Evolutionary conservation across 2,113 vertebrate genomes (phyloP).

Genomic region (Spheniscus mendiculus): DNA sequence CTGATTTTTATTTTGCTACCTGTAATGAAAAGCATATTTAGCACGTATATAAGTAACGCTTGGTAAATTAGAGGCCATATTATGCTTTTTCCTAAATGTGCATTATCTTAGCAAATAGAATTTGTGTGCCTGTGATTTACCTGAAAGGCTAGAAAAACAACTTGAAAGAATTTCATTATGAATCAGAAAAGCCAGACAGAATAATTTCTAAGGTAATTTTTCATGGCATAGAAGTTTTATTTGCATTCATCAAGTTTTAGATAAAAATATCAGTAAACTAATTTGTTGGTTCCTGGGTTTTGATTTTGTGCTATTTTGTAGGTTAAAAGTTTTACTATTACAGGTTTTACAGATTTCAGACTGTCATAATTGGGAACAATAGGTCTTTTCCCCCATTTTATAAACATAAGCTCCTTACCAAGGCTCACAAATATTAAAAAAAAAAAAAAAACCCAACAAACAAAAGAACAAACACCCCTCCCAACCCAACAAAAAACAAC

Average conservation of each 20-base stretch:
- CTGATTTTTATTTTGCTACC: background rate
- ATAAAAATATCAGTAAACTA: background rate
- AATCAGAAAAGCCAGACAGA: slow-evolving; percentile 44
- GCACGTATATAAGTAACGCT: background rate
- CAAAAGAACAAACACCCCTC: no score
- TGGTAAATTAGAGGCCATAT: background rate
- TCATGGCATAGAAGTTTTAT: background rate
- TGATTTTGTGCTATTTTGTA: background rate
- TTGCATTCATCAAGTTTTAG: background rate
- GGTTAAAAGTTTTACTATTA: background rate
- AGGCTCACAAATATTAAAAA: background rate
- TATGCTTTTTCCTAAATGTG: background rate
- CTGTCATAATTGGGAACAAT: background rate
- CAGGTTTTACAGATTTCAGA: background rate
- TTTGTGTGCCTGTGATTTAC: background rate
- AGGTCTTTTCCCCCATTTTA: background rate
- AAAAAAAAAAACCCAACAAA: no score
- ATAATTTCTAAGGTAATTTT: slow-evolving; percentile 14
- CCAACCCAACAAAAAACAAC: background rate
- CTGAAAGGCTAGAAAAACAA: slow-evolving; percentile 49
- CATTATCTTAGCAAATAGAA: background rate
- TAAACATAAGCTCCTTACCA: background rate
- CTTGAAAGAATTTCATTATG: slow-evolving; percentile 24
- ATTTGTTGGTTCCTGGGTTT: background rate
- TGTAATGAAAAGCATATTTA: background rate